Percentiles rank a stretch among this genome's conserved stretches.
Evolutionary conservation across 2,113 vertebrate genomes (phyloP).

Genomic region (Salvelinus alpinus): DNA sequence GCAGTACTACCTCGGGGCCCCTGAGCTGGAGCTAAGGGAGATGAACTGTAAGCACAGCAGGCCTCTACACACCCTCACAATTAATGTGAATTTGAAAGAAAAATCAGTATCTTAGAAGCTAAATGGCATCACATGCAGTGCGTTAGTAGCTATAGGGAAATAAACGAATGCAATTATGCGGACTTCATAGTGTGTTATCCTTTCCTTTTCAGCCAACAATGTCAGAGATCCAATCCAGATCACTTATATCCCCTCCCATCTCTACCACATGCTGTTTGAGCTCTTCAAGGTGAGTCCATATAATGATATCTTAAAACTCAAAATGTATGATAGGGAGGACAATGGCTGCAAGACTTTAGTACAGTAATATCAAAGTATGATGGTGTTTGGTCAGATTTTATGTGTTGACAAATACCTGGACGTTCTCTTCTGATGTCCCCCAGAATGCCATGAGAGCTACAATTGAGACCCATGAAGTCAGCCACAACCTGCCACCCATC

Average conservation of each 20-base stretch:
- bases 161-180: too few species aligned
- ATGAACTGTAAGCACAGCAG: slow-evolving; percentile 72
- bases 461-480: slow-evolving; percentile 82
- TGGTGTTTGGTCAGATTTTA: too few species aligned
- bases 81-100: too few species aligned
- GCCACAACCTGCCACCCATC: slow-evolving; percentile 76
- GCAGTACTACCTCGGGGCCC: slow-evolving; percentile 85
- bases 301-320: background rate
- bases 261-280: slow-evolving; percentile 92
- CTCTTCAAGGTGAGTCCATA: slow-evolving; percentile 84
- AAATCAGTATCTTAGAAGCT: background rate
- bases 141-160: too few species aligned
- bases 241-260: slow-evolving; percentile 86
- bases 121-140: background rate
- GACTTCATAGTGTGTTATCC: too few species aligned
- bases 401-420: background rate
- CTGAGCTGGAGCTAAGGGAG: slow-evolving; percentile 81
- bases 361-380: too few species aligned
- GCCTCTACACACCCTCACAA: background rate
- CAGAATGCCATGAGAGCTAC: slow-evolving; percentile 90
- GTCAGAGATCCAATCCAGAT: slow-evolving; percentile 77
- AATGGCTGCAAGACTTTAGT: too few species aligned
- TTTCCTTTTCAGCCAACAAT: slow-evolving; percentile 64
- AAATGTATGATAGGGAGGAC: too few species aligned
- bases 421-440: background rate